phyloP scores from a whole-genome alignment of 1,140 invertebrate genomes.

The Euglossa dilemma region DNA sequence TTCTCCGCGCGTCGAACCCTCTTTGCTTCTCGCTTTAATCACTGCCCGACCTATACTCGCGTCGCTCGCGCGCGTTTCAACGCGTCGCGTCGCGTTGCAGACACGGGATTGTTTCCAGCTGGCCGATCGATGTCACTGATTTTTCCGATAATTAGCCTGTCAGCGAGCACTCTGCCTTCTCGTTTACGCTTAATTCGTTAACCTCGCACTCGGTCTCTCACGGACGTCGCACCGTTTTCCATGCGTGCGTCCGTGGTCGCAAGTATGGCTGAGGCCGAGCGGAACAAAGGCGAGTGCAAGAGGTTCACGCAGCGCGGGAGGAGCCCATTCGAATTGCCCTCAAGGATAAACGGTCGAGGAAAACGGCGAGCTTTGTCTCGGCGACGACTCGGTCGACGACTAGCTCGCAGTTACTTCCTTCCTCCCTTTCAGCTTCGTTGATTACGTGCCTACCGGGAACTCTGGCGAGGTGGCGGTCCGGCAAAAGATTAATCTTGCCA shows the following conservation, averaged over 20 bases:
- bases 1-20: neutral
- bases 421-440: slow-evolving; percentile 32
- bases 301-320: slow-evolving; percentile 33
- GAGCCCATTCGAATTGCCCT: slow-evolving; percentile 38
- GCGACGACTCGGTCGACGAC: neutral
- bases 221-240: slow-evolving; percentile 15
- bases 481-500: slow-evolving; percentile 57
- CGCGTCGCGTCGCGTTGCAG: neutral
- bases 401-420: slow-evolving; percentile 15
- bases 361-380: slow-evolving; percentile 33
- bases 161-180: neutral
- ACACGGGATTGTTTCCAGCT: too few relatives aligned
- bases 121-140: neutral
- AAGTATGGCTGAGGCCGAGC: neutral
- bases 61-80: neutral
- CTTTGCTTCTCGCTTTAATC: neutral
- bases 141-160: neutral
- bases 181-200: neutral
- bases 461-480: slow-evolving; percentile 32
- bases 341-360: slow-evolving; percentile 35
- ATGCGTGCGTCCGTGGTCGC: neutral
- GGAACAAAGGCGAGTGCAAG: slow-evolving; percentile 18
- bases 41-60: neutral
- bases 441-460: slow-evolving; percentile 46
- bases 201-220: neutral